Evolutionary conservation across 2,888 invertebrate genomes (phyloP), one percentile per base, ranked within the genome.

Genomic region (Tridacna gigas): DNA sequence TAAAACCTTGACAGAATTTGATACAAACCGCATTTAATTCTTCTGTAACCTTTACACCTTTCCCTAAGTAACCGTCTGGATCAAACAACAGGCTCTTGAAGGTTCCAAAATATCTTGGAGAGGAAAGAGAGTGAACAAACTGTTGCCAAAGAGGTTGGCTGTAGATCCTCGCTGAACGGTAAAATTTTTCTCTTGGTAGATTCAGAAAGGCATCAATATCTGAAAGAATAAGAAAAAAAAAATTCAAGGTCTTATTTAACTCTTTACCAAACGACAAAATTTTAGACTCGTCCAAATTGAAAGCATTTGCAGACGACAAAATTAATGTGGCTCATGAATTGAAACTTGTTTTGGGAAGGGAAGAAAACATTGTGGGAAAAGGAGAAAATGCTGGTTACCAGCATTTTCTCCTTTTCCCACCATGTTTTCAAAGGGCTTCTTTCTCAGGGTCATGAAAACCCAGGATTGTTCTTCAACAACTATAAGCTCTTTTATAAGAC

Each of bases 171-270:
- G 91, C 93, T 12, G 91, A 84, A 20, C 94, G 89, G 80, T 92
- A 87, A 45, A 90, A 91, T 85, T 91, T 86, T 0, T 84, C 79
- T 37, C 86, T 83, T n/a, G 93, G 93, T 45, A 92, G 84, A 11
- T 94, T 94, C 63, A 94, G 92, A 81, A 90, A 91, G 77, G 93
- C 89, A 60, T 94, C 94, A 20, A 94, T 89, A 73, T 88, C 94
- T 94, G 89, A 56, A 73, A 73, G n/a, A 13, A 15, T 94, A 89
- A 60, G 61, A 69, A 20, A 4, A 37, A 37, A 25, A 3, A 20
- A 65, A 20, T n/a, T n/a, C n/a, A n/a, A n/a, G n/a, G n/a, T n/a
- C n/a, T n/a, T n/a, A n/a, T n/a, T n/a, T n/a, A n/a, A n/a, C 11
- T 63, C 63, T 22, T 22, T 13, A 63, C 65, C 11, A 18, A 63